Conservation (phyloP, 1,140 invertebrate genomes). For the Drosophila cardini region DNA sequence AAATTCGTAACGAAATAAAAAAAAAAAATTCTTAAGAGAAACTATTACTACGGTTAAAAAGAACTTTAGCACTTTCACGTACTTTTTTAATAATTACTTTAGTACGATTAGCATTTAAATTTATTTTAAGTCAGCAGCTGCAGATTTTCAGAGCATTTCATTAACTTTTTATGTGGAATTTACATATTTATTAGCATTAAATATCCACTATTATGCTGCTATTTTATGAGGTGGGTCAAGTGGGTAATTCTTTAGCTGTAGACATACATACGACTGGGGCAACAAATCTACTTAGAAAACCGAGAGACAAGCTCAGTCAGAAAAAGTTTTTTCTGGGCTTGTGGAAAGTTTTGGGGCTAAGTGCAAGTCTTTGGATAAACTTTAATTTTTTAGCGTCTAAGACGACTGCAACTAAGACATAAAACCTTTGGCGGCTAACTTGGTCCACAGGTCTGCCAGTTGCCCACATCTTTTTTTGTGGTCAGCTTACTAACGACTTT, state of each 20-base stretch:
- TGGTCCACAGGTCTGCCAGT: constrained; percentile 29
- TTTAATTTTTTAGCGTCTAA: constrained; percentile 64
- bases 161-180: not conserved
- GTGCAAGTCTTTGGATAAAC: constrained; percentile 69
- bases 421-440: constrained; percentile 47
- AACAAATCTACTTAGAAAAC: constrained; percentile 70
- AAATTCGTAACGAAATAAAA: too few species aligned
- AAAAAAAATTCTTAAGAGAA: too few species aligned
- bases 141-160: not conserved
- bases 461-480: constrained; percentile 63
- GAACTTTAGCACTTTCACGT: too few species aligned
- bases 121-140: not conserved
- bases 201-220: constrained; percentile 51
- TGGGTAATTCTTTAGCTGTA: constrained; percentile 9
- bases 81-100: too few species aligned
- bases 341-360: constrained; percentile 65
- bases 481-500: constrained; percentile 81
- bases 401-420: constrained; percentile 50
- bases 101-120: too few species aligned
- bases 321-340: constrained; percentile 47
- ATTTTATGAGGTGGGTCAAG: constrained; percentile 17
- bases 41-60: too few species aligned
- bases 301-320: constrained; percentile 52
- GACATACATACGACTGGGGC: constrained; percentile 59
- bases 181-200: constrained; percentile 34